phyloP scores from a whole-genome alignment of 1,140 invertebrate genomes.

The Drosophila eugracilis region DNA sequence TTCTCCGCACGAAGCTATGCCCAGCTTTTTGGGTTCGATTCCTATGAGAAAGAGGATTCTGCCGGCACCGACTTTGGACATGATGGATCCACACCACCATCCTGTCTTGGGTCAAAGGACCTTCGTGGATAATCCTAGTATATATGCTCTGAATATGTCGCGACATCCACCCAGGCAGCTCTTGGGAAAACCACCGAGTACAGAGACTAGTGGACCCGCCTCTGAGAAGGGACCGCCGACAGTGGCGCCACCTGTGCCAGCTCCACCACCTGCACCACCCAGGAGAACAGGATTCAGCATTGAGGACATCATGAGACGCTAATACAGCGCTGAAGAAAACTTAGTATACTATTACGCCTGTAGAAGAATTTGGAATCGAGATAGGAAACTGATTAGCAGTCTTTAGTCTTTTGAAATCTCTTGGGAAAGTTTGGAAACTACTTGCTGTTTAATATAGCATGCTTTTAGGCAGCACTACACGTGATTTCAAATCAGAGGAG shows the following conservation, averaged over 20 bases:
- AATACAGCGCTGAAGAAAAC: not conserved
- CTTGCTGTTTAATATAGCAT: not conserved
- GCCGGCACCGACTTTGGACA: conserved; percentile 42
- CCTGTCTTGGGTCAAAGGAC: conserved; percentile 42
- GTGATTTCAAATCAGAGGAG: not conserved
- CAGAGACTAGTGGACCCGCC: conserved; percentile 31
- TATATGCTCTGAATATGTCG: conserved; percentile 71
- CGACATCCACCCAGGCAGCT: conserved; percentile 69
- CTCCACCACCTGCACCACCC: conserved; percentile 85
- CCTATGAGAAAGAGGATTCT: conserved; percentile 86
- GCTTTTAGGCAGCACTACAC: not conserved
- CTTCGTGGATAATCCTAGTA: conserved; percentile 58
- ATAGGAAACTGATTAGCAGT: not conserved
- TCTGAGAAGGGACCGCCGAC: conserved; percentile 43
- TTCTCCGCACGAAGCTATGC: conserved; percentile 85
- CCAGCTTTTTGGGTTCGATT: conserved; percentile 87
- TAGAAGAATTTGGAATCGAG: not conserved
- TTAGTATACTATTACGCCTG: not conserved
- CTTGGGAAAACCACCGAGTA: conserved; percentile 54
- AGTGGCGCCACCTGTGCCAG: conserved; percentile 49
- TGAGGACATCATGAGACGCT: conserved; percentile 90
- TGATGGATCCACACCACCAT: conserved; percentile 61
- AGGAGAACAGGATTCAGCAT: conserved; percentile 90
- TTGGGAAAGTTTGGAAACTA: not conserved
- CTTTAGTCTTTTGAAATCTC: not conserved